Evolutionary conservation across 2,888 invertebrate species (phyloP).

Genomic region (Quadroppia sp.): DNA sequence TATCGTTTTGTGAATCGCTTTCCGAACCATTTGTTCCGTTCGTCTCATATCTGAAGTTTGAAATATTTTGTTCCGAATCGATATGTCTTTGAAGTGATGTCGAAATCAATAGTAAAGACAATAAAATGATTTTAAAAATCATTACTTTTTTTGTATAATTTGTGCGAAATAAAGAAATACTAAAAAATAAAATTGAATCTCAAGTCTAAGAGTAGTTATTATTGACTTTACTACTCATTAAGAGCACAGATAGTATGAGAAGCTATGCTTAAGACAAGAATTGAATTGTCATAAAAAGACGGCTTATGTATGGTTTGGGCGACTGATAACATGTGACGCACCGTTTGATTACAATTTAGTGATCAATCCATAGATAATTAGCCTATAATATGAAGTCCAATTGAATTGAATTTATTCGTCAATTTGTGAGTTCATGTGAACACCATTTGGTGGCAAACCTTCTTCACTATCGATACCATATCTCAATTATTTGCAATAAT

Average conservation of each 20-base stretch:
- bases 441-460: too few relatives aligned
- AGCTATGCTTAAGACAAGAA: neutral
- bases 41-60: neutral
- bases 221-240: neutral
- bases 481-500: too few relatives aligned
- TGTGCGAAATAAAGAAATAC: neutral
- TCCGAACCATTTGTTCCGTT: neutral
- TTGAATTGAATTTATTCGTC: neutral
- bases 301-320: neutral
- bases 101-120: neutral
- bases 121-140: conserved; percentile 5
- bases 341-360: neutral
- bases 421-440: neutral
- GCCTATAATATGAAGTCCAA: neutral
- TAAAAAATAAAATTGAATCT: neutral
- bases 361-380: neutral
- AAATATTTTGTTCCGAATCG: neutral
- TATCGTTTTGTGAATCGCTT: neutral
- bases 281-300: neutral
- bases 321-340: neutral
- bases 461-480: too few relatives aligned
- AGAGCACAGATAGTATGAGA: neutral
- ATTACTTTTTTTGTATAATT: neutral
- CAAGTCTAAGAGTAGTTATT: neutral
- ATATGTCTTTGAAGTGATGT: neutral